Base-by-base conservation (phyloP, 2,888 invertebrate genomes). In the Galeopsomyia nigrocyanea region DNA sequence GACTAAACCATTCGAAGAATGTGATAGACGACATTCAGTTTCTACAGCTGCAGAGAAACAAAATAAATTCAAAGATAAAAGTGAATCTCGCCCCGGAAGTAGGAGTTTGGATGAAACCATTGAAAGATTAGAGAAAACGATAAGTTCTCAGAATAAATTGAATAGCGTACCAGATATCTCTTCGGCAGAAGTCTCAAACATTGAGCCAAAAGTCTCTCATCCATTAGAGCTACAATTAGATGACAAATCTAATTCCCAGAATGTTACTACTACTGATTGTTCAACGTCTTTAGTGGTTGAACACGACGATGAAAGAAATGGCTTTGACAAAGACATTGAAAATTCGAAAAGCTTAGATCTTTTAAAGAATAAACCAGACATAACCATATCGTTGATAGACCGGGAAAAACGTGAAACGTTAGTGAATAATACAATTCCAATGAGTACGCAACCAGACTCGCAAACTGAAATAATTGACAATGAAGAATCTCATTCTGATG, bases 291-390 rank as follows among this genome's bases (percentile, higher is more conserved):
- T 13, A 39, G 7, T 13, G 39, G 10, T 13, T 3, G 5, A 13
- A n/a, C 13, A 3, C 3, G 17, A 39, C 2, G 21, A 55, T 10
- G 13, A 19, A 46, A 53, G 49, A 22, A 13, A 56, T 46, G 57
- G 53, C 14, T 3, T 2, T 6, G 67, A 78, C 56, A 75, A 78
- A 50, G 78, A 81, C 73, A 79, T 73, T 60, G 80, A 81, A n/a
- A 84, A 81, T 66, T 81, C 82, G 9, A 81, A 82, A 69, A 83
- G 85, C 10, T 78, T 85, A n/a, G 78, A 83, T 51, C 83, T 82
- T 2, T 77, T 85, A 13, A 80, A 81, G 26, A 84, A 84, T 3
- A 85, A 83, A 0, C 84, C 85, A 0, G 85, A 83, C 0, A 77
- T 85, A 1, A 83, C 85, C 5, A 79, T 85, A 9, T 85, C 85